Evolutionary conservation across 2,797 vertebrate species (phyloP).

Genomic region (Ataeniobius toweri): DNA sequence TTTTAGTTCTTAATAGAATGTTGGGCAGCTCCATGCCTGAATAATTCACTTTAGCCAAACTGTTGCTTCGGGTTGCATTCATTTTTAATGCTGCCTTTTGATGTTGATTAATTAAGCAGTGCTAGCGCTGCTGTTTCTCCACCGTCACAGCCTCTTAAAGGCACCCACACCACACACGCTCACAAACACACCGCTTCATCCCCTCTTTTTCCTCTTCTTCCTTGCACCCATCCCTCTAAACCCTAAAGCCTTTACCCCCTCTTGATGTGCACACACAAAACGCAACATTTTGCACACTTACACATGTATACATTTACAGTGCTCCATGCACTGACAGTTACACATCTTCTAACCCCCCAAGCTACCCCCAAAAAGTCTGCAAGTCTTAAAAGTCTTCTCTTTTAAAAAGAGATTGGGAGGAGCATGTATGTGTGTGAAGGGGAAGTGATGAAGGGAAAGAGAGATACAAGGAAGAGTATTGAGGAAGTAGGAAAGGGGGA

Average conservation of each 20-base stretch:
- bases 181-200: constrained; percentile 38
- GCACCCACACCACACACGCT: constrained; percentile 18
- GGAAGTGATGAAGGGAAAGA: constrained; percentile 41
- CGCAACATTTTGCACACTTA: constrained; percentile 12
- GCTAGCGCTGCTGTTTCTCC: constrained; percentile 76
- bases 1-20: constrained; percentile 74
- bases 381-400: constrained; percentile 71
- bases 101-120: constrained; percentile 85
- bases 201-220: constrained; percentile 36
- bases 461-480: constrained; percentile 24
- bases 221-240: constrained; percentile 65
- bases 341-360: constrained; percentile 49
- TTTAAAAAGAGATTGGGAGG: constrained; percentile 55
- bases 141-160: constrained; percentile 34
- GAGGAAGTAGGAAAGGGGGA: constrained; percentile 39
- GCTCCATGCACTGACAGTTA: constrained; percentile 12
- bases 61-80: constrained; percentile 81
- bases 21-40: constrained; percentile 75
- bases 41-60: constrained; percentile 84
- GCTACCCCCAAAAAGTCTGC: constrained; percentile 63
- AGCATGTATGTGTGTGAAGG: constrained; percentile 18
- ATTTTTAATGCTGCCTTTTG: constrained; percentile 85
- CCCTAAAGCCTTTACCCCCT: constrained; percentile 57
- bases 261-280: constrained; percentile 27
- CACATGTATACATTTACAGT: constrained; percentile 24